Base-by-base conservation (phyloP, 2,888 invertebrate species). In the Nemotelus nigrinus region DNA sequence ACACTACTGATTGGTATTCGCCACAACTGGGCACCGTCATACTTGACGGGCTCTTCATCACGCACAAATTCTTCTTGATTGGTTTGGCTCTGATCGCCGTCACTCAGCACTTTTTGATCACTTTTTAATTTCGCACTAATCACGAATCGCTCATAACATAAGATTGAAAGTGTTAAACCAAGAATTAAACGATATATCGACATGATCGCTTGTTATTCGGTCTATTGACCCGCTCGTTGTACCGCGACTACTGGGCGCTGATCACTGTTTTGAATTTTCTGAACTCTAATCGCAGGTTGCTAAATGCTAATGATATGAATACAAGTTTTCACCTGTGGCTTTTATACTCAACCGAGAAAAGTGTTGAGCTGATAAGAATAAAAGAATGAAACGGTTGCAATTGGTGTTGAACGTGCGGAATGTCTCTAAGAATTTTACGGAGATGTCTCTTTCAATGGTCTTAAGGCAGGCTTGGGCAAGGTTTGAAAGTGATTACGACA, bases 11-110 rank as follows among this genome's bases (percentile, higher is more conserved):
- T 88, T 4, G 85, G 86, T 60, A 94, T 91, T 83, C 93, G 90
- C 93, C 94, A 93, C 25, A 95, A 86, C 87, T 95, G 94, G 39
- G 93, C 92, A 2, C 94, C 95, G 70, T 91, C 89, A 85, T 95
- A 95, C 72, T 91, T 90, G 63, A 93, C 89, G 53, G 53, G 3
- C 65, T 53, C 76, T 44, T 55, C 45, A 39, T 53, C 55, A 8
- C 72, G 72, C 3, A 8, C 47, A 50, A n/a, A 58, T 25, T 76
- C 70, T 70, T 67, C n/a, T 45, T 39, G 50, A 67, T 48, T 67
- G 50, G 25, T 25, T 25, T 25, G 25, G 25, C 25, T 25, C 25
- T 25, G 25, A 25, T 25, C 25, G 25, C 25, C 25, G 25, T 57
- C 3, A 25, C 57, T 41, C 5, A n/a, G 47, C n/a, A 50, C 67